Evolutionary conservation across 2,797 vertebrate genomes (phyloP).

Genomic region (Eurystomus glaucurus): DNA sequence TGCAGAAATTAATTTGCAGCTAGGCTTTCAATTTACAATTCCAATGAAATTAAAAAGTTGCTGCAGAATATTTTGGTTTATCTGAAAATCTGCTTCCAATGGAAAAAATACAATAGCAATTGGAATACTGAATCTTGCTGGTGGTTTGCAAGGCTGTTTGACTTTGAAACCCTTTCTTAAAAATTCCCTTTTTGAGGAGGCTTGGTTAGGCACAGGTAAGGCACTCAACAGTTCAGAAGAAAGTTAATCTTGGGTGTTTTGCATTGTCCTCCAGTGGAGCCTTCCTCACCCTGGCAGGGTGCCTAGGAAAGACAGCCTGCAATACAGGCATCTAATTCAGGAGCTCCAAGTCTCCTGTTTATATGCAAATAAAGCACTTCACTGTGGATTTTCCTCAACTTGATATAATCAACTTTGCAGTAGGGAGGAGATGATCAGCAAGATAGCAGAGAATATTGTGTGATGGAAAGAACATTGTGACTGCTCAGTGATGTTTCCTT

Average conservation of each 20-base stretch:
- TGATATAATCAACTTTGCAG: neutral
- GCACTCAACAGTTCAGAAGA: neutral
- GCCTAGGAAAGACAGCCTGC: neutral
- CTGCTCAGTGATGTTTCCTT: neutral
- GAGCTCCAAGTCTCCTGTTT: neutral
- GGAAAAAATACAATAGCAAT: neutral
- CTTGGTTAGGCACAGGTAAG: neutral
- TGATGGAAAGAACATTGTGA: neutral
- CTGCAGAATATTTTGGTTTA: conserved; percentile 3
- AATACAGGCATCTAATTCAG: neutral
- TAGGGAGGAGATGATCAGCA: neutral
- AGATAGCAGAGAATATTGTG: neutral
- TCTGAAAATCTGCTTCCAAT: neutral
- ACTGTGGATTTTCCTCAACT: neutral
- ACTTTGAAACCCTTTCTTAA: neutral
- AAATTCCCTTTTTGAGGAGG: neutral
- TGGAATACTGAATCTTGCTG: neutral
- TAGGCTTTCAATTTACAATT: conserved; percentile 31
- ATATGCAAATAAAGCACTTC: neutral
- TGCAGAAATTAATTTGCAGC: conserved; percentile 34
- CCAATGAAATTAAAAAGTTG: conserved; percentile 14
- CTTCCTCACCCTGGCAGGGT: neutral
- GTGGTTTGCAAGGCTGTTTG: neutral
- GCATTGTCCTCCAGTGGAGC: neutral
- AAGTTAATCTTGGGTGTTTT: neutral